phyloP scores from a whole-genome alignment of 1,140 invertebrate genomes.

The Mactra quadrangularis region DNA sequence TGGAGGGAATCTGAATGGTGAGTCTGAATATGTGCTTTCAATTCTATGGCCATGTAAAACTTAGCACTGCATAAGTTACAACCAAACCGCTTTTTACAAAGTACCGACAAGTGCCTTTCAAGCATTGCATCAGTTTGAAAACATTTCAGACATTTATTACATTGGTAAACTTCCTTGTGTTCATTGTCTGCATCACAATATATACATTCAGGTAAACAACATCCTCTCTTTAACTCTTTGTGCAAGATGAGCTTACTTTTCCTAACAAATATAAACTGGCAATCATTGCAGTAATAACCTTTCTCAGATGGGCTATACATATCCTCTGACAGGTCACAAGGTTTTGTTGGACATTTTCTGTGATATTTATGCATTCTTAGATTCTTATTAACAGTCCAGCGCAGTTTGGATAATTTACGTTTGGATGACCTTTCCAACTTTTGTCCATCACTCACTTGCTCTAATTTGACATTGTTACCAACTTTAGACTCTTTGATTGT shows the following conservation, averaged over 20 bases:
- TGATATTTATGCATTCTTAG: slow-evolving; percentile 49
- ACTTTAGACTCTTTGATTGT: not conserved
- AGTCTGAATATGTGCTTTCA: slow-evolving; percentile 21
- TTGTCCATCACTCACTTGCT: not conserved
- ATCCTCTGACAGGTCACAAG: slow-evolving; percentile 33
- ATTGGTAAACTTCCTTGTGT: slow-evolving; percentile 37
- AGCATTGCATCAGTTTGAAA: slow-evolving; percentile 43
- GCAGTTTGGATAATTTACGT: slow-evolving; percentile 7
- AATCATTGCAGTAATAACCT: slow-evolving; percentile 48
- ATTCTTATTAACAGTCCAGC: slow-evolving; percentile 47
- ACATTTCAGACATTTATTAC: slow-evolving; percentile 46
- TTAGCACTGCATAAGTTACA: slow-evolving; percentile 16
- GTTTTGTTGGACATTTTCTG: slow-evolving; percentile 32
- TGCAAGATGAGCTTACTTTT: slow-evolving; percentile 38
- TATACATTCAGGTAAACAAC: slow-evolving; percentile 51
- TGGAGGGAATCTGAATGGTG: not conserved
- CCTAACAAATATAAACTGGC: slow-evolving; percentile 41
- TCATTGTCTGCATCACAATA: slow-evolving; percentile 56
- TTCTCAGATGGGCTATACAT: slow-evolving; percentile 37
- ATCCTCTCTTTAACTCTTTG: slow-evolving; percentile 37
- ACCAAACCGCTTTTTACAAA: not conserved
- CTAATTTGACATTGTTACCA: not conserved
- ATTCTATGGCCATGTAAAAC: slow-evolving; percentile 33
- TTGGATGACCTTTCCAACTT: not conserved
- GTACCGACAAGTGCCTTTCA: slow-evolving; percentile 21